Conservation (phyloP, 2,113 vertebrate species). For the Spheniscus mendiculus region DNA sequence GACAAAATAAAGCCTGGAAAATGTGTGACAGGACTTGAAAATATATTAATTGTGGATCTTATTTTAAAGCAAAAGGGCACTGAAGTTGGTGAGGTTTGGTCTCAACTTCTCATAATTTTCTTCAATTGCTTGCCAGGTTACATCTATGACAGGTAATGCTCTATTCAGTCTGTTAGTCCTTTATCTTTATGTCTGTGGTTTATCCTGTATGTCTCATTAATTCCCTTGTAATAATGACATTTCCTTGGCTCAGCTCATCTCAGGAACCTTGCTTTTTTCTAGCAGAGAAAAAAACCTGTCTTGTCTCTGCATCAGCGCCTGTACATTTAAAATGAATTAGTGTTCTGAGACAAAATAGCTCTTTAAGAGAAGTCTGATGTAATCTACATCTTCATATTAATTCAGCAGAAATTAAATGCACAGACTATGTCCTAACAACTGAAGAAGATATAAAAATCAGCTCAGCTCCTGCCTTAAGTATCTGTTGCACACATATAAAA, state of each 20-base stretch:
- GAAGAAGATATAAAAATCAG: neutral
- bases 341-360: neutral
- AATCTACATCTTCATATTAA: neutral
- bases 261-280: neutral
- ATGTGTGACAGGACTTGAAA: neutral
- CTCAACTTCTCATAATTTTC: neutral
- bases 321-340: neutral
- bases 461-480: neutral
- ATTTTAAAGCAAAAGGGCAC: neutral
- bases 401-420: neutral
- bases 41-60: neutral
- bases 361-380: neutral
- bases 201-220: neutral
- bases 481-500: neutral
- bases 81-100: neutral
- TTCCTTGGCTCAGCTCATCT: neutral
- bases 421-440: neutral
- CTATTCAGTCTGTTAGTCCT: neutral
- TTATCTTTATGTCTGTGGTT: neutral
- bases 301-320: neutral
- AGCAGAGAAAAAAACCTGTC: neutral
- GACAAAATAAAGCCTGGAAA: neutral
- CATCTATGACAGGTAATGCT: neutral
- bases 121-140: neutral
- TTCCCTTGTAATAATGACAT: neutral